A percentile compares a stretch with the other conserved stretches of the same genome.
phyloP scores from a whole-genome alignment of 37 sponge, comb jelly and placozoan species.

The Mnemiopsis leidyi region DNA sequence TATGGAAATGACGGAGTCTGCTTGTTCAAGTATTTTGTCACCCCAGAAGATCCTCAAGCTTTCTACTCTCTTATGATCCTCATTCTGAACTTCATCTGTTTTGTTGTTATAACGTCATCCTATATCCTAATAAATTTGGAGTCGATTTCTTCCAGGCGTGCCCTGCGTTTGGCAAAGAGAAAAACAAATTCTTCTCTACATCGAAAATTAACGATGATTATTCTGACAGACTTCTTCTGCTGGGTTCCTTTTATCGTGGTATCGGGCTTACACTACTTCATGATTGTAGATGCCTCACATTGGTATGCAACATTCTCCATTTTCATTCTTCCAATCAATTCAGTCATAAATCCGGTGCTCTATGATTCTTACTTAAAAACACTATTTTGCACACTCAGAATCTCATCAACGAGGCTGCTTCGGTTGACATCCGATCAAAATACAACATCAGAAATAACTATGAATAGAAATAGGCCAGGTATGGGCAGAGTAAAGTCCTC shows the following conservation, averaged over 20 bases:
- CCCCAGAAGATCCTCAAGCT: not conserved
- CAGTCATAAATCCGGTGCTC: not conserved
- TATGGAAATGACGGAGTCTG: slow-evolving; percentile 12
- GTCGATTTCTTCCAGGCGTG: not conserved
- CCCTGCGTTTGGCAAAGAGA: not conserved
- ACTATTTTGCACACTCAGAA: not conserved
- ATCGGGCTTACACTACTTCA: not conserved
- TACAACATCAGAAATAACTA: no score
- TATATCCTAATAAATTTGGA: not conserved
- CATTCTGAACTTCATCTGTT: not conserved
- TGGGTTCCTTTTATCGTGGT: not conserved
- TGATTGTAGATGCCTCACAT: not conserved
- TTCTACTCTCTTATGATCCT: not conserved
- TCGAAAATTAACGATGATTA: not conserved
- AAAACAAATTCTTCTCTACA: not conserved
- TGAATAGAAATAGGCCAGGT: no score
- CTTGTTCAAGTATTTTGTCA: not conserved
- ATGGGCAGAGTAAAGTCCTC: no score
- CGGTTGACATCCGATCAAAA: no score
- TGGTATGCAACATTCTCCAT: not conserved
- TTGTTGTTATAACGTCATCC: not conserved
- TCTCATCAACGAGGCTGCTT: not conserved
- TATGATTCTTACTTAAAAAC: not conserved
- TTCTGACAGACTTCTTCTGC: not conserved
- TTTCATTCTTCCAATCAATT: not conserved